Evolutionary conservation across 2,113 vertebrate species (phyloP).

Genomic region (Gymnarchus niloticus): DNA sequence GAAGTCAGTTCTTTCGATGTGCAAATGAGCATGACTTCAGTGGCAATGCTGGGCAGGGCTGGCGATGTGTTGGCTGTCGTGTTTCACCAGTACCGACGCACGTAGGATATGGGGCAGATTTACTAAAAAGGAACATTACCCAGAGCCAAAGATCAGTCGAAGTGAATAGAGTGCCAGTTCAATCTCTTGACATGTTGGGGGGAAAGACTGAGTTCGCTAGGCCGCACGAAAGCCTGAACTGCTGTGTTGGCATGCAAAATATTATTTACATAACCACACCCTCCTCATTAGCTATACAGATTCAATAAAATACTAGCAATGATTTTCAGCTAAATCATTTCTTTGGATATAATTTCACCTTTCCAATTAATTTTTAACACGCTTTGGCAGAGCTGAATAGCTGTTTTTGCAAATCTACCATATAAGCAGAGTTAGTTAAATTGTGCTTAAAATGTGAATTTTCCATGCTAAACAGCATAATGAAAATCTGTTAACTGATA

Average conservation of each 20-base stretch:
- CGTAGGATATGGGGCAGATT: not conserved
- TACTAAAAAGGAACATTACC: not conserved
- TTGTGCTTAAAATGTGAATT: slow-evolving; percentile 8
- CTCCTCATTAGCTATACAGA: not conserved
- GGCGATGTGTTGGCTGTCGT: not conserved
- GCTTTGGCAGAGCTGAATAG: no score
- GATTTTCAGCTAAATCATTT: not conserved
- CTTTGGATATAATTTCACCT: no score
- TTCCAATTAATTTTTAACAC: no score
- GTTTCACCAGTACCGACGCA: not conserved
- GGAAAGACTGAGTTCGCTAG: not conserved
- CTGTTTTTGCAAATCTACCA: not conserved
- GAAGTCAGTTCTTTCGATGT: not conserved
- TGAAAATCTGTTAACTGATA: not conserved
- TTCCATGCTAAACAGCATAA: not conserved
- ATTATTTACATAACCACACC: not conserved
- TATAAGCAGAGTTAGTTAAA: not conserved
- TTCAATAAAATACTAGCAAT: not conserved
- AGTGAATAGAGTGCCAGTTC: not conserved
- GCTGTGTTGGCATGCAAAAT: not conserved
- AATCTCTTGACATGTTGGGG: not conserved
- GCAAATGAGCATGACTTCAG: not conserved
- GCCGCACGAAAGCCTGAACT: not conserved
- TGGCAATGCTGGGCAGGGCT: not conserved
- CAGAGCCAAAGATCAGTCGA: not conserved